Evolutionary conservation across 1,140 invertebrate species (phyloP).

Genomic region (Neodiprion lecontei): DNA sequence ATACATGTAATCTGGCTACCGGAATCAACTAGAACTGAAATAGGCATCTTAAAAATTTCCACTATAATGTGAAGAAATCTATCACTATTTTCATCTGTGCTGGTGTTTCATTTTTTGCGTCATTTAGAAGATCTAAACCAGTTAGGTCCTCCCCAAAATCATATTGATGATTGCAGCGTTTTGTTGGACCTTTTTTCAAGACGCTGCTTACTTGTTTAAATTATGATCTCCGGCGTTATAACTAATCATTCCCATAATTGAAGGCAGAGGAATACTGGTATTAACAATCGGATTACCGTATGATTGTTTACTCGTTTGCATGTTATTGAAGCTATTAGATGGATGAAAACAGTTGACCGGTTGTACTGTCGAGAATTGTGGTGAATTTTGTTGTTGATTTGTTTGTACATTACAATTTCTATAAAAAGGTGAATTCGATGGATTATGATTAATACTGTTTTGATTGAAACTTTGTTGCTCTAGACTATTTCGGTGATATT

Average conservation of each 20-base stretch:
- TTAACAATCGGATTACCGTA: not conserved
- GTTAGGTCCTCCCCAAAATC: constrained; percentile 17
- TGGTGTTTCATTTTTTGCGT: not conserved
- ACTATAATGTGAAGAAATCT: constrained; percentile 4
- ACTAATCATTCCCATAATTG: not conserved
- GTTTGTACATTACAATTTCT: not conserved
- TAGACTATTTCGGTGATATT: constrained; percentile 2
- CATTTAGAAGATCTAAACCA: not conserved
- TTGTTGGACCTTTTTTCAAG: constrained; percentile 16
- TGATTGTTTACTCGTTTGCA: not conserved
- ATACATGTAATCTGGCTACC: constrained; percentile 34
- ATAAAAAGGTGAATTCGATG: not conserved
- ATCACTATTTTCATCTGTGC: not conserved
- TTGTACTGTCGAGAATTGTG: too few species aligned
- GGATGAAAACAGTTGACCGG: too few species aligned
- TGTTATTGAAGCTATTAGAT: too few species aligned
- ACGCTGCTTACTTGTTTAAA: constrained; percentile 24
- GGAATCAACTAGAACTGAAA: constrained; percentile 18
- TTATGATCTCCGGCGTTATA: not conserved
- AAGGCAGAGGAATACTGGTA: not conserved
- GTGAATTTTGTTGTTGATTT: not conserved
- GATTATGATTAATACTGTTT: not conserved
- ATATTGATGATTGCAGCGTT: constrained; percentile 1
- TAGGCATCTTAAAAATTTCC: not conserved
- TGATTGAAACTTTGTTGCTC: not conserved